phyloP scores from a whole-genome alignment of 2,888 invertebrate species.

The Mamestra brassicae region DNA sequence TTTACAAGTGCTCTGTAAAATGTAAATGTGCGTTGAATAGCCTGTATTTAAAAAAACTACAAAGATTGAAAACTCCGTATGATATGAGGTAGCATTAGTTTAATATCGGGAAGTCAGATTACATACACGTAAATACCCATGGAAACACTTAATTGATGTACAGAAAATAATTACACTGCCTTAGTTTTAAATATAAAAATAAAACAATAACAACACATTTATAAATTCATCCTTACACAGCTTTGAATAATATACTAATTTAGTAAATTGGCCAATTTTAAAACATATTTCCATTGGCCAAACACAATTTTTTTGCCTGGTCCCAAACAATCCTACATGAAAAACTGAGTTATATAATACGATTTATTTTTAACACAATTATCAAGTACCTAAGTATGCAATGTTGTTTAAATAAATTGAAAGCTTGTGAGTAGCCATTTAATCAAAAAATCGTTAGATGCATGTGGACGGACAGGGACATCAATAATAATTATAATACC shows the following conservation, averaged over 20 bases:
- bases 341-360: neutral
- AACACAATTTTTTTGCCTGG: constrained; percentile 5
- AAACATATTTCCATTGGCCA: constrained; percentile 52
- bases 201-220: constrained; percentile 36
- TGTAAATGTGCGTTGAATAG: neutral
- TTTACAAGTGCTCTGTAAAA: neutral
- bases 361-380: neutral
- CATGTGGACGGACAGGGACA: neutral
- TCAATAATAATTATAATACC: neutral
- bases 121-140: constrained; percentile 13
- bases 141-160: neutral
- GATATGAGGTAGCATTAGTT: constrained; percentile 47
- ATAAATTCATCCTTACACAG: constrained; percentile 8
- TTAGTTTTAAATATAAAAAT: constrained; percentile 9
- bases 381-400: neutral
- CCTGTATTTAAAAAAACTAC: neutral
- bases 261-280: constrained; percentile 48
- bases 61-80: neutral
- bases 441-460: neutral
- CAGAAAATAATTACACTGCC: constrained; percentile 17
- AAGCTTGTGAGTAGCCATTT: neutral
- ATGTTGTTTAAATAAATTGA: neutral
- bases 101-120: constrained; percentile 30
- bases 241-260: neutral
- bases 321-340: neutral